Evolutionary conservation across 2,888 invertebrate species (phyloP).

Genomic region (Heteropelma amictum): DNA sequence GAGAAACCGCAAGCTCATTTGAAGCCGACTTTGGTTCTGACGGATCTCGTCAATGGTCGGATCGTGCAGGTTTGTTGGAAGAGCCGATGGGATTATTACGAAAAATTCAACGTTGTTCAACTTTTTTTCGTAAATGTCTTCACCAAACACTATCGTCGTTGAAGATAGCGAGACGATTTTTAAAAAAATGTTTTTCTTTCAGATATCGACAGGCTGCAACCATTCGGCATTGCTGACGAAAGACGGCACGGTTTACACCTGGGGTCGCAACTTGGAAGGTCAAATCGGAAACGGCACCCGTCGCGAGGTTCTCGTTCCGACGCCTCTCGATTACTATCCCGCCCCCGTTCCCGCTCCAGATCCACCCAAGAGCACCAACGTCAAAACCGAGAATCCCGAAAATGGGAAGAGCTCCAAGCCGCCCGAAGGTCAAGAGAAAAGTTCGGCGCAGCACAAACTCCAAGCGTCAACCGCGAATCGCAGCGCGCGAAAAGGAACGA

Average conservation of each 20-base stretch:
- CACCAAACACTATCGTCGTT: too few species aligned
- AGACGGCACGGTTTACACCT: slow-evolving; percentile 86
- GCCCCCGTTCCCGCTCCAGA: slow-evolving; percentile 71
- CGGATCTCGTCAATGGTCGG: slow-evolving; percentile 81
- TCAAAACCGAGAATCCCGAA: slow-evolving; percentile 40
- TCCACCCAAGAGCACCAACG: slow-evolving; percentile 63
- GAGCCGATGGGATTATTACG: neutral
- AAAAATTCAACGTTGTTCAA: neutral
- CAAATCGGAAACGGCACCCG: slow-evolving; percentile 89
- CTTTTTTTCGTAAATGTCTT: neutral
- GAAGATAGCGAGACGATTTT: neutral
- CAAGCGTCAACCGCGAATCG: slow-evolving; percentile 51
- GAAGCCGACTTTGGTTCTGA: slow-evolving; percentile 82
- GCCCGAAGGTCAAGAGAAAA: slow-evolving; percentile 25
- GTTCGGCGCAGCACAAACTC: slow-evolving; percentile 32
- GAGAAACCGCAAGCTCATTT: slow-evolving; percentile 79
- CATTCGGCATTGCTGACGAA: slow-evolving; percentile 88
- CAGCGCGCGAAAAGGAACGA: slow-evolving; percentile 61
- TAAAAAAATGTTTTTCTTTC: neutral
- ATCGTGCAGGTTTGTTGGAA: slow-evolving; percentile 81
- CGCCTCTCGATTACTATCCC: slow-evolving; percentile 79
- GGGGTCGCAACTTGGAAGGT: slow-evolving; percentile 95
- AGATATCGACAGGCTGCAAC: slow-evolving; percentile 86
- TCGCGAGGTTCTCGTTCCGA: slow-evolving; percentile 81
- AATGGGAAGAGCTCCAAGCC: slow-evolving; percentile 49